Percentiles rank a stretch among this genome's conserved stretches.
phyloP scores from a whole-genome alignment of 2,888 invertebrate species.

The Dynastes maya region DNA sequence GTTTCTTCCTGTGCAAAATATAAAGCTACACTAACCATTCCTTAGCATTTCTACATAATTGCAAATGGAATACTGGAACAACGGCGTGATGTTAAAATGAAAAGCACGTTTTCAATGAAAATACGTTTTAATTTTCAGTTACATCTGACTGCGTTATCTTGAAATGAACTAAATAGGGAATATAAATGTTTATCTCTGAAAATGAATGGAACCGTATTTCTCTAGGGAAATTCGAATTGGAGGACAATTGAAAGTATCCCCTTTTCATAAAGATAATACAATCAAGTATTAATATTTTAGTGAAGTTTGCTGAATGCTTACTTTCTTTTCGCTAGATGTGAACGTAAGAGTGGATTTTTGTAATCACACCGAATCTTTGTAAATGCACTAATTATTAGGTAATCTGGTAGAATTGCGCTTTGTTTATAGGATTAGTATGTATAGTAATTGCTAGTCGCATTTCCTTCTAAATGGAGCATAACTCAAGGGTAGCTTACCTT shows the following conservation, averaged over 20 bases:
- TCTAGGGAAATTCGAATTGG: conserved; percentile 1
- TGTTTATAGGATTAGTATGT: too few relatives aligned
- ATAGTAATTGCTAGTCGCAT: too few relatives aligned
- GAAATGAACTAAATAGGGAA: conserved; percentile 17
- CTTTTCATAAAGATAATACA: not conserved
- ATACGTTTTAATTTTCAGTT: conserved; percentile 31
- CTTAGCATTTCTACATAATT: not conserved
- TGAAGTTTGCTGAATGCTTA: too few relatives aligned
- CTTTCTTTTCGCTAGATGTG: too few relatives aligned
- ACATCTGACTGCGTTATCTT: not conserved
- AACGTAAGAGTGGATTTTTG: too few relatives aligned
- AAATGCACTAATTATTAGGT: too few relatives aligned
- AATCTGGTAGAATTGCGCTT: too few relatives aligned
- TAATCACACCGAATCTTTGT: too few relatives aligned
- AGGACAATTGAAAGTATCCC: conserved; percentile 9
- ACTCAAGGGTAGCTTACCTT: not conserved
- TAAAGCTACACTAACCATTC: not conserved
- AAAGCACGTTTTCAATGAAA: conserved; percentile 20
- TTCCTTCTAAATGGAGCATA: not conserved
- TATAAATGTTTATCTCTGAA: not conserved
- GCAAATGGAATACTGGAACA: not conserved
- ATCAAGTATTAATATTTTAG: not conserved
- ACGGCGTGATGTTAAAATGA: conserved; percentile 14
- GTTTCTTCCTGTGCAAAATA: not conserved
- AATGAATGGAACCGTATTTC: not conserved